Conservation (phyloP, 37 sponge, comb jelly and placozoan species). For the Diacarnus erythraeanus region DNA sequence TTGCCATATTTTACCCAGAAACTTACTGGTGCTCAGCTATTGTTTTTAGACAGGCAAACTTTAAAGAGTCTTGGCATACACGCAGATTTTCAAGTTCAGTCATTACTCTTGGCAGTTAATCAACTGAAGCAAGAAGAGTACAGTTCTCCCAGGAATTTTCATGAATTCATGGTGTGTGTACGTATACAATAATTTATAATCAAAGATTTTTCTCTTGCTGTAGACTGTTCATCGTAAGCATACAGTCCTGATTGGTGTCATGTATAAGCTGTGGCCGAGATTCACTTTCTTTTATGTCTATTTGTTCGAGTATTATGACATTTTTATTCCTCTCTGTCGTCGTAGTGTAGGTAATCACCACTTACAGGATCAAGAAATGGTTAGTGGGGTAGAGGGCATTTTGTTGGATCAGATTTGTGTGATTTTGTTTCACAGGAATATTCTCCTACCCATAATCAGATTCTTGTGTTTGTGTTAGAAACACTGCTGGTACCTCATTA, state of each 20-base stretch:
- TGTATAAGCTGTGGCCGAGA: constrained; percentile 47
- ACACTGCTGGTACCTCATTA: constrained; percentile 45
- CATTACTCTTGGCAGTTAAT: constrained; percentile 25
- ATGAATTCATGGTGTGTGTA: constrained; percentile 60
- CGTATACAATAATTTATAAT: not conserved
- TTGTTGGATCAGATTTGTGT: no score
- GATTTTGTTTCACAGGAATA: no score
- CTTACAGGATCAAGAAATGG: not conserved
- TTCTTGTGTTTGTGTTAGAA: constrained; percentile 12
- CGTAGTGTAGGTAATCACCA: not conserved
- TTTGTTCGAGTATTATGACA: constrained; percentile 41
- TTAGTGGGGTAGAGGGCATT: not conserved
- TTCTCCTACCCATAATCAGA: constrained; percentile 3
- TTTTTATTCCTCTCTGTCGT: constrained; percentile 51
- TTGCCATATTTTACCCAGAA: constrained; percentile 7
- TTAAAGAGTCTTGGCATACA: constrained; percentile 10
- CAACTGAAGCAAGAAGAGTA: constrained; percentile 13
- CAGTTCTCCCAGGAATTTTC: constrained; percentile 36
- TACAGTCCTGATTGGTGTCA: constrained; percentile 16
- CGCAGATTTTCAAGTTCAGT: constrained; percentile 6
- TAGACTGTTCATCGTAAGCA: constrained; percentile 56
- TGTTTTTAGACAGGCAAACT: constrained; percentile 12
- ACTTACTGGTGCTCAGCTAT: constrained; percentile 48
- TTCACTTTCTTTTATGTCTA: constrained; percentile 48
- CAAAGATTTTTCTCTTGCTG: not conserved